A percentile compares a stretch with the other conserved stretches of the same genome.
Evolutionary conservation across 2,797 vertebrate genomes (phyloP).

Genomic region (Trichosurus vulpecula): DNA sequence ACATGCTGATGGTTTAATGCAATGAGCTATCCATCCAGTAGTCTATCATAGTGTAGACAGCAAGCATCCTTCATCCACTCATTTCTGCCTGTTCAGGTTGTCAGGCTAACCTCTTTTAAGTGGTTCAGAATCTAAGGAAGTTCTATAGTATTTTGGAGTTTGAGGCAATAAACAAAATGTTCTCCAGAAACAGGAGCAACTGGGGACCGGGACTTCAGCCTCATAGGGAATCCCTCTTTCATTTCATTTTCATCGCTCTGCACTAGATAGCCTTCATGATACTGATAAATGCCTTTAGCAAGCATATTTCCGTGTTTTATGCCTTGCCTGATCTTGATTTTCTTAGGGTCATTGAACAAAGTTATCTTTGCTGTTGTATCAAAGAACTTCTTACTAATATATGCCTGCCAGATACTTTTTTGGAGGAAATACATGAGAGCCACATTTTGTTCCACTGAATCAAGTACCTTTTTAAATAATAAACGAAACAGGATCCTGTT

Average conservation of each 20-base stretch:
- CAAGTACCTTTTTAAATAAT: background rate
- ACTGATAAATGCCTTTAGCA: background rate
- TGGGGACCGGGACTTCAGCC: background rate
- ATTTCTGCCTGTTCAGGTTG: background rate
- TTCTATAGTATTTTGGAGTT: background rate
- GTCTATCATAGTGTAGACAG: background rate
- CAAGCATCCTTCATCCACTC: background rate
- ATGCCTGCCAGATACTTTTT: background rate
- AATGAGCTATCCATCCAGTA: background rate
- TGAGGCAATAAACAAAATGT: background rate
- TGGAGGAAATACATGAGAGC: background rate
- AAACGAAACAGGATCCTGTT: background rate
- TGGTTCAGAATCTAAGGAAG: background rate
- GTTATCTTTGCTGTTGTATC: background rate
- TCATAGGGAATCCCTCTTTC: background rate
- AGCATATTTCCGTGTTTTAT: background rate
- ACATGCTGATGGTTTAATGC: background rate
- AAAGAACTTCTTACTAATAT: background rate
- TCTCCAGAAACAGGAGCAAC: background rate
- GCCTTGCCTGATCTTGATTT: background rate
- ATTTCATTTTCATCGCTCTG: background rate
- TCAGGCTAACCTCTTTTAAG: background rate
- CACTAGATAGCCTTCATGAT: background rate
- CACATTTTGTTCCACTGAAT: background rate
- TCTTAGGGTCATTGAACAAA: background rate